Conservation (phyloP, 2,113 vertebrate genomes). For the Rhegmatorhina hoffmannsi region DNA sequence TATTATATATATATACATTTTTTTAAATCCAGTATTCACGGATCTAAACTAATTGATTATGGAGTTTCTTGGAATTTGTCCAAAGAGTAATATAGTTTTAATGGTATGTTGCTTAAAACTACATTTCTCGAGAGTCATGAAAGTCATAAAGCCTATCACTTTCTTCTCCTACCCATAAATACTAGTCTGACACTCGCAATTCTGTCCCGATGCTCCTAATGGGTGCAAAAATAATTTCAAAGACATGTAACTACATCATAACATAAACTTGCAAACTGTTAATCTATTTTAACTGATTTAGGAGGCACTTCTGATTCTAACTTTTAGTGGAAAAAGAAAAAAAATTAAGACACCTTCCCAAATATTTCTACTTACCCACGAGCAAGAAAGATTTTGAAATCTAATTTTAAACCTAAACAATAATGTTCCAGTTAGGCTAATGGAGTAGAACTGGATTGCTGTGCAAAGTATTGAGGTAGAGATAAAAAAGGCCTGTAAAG, state of each 20-base stretch:
- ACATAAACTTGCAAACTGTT: conserved; percentile 39
- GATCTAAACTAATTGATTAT: conserved; percentile 64
- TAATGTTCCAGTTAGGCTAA: background rate
- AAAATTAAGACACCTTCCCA: background rate
- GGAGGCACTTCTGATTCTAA: background rate
- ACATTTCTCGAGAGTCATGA: conserved; percentile 71
- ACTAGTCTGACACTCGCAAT: conserved; percentile 16
- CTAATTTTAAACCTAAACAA: background rate
- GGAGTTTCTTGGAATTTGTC: conserved; percentile 67
- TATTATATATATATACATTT: background rate
- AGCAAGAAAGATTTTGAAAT: background rate
- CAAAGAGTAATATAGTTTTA: conserved; percentile 70
- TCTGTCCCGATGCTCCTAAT: conserved; percentile 34
- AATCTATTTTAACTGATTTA: conserved; percentile 50
- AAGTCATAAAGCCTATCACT: conserved; percentile 64
- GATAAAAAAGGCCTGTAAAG: conserved; percentile 52
- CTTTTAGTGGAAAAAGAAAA: background rate
- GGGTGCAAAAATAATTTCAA: conserved; percentile 42
- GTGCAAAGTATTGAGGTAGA: conserved; percentile 1
- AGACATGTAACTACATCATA: background rate
- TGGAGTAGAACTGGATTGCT: background rate
- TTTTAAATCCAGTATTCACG: conserved; percentile 57
- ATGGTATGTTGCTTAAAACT: conserved; percentile 75
- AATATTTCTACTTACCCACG: background rate
- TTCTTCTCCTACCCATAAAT: conserved; percentile 1